Evolutionary conservation across 2,113 vertebrate genomes (phyloP).

Genomic region (Epinephelus cyanopodus): DNA sequence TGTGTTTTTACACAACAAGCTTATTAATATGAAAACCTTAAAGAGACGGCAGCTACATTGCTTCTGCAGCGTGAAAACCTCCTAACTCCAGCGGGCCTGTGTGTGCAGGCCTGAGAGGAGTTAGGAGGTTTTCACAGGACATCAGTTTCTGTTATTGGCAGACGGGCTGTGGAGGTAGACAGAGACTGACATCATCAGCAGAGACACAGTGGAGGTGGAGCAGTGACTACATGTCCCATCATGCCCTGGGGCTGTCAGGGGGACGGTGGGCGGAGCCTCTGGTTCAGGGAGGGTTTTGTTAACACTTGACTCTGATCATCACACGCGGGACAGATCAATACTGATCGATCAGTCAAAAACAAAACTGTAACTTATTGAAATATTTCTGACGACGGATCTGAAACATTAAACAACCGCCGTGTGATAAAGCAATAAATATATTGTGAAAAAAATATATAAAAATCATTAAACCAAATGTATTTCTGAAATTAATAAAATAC

Average conservation of each 20-base stretch:
- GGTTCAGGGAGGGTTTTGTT: conserved; percentile 34
- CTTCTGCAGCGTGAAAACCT: conserved; percentile 31
- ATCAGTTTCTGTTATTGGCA: conserved; percentile 27
- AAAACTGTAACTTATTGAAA: not conserved
- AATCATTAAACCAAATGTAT: not conserved
- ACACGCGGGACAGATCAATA: not conserved
- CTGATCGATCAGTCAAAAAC: not conserved
- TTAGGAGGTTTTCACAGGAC: conserved; percentile 43
- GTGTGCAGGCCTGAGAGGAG: not conserved
- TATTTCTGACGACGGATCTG: not conserved
- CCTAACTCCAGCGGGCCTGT: not conserved
- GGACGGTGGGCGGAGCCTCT: conserved; percentile 47
- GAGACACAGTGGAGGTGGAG: conserved; percentile 51
- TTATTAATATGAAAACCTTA: not conserved
- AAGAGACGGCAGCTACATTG: conserved; percentile 9
- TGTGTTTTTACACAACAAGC: not conserved
- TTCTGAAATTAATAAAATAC: no score
- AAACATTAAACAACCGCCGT: no score
- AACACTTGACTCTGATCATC: not conserved
- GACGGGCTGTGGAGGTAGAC: conserved; percentile 44
- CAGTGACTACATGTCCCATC: conserved; percentile 56
- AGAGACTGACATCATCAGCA: conserved; percentile 61
- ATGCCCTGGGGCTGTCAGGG: conserved; percentile 41
- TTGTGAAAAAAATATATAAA: not conserved
- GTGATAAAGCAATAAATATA: not conserved